phyloP scores from a whole-genome alignment of 2,797 vertebrate species.

The Lagorchestes hirsutus region DNA sequence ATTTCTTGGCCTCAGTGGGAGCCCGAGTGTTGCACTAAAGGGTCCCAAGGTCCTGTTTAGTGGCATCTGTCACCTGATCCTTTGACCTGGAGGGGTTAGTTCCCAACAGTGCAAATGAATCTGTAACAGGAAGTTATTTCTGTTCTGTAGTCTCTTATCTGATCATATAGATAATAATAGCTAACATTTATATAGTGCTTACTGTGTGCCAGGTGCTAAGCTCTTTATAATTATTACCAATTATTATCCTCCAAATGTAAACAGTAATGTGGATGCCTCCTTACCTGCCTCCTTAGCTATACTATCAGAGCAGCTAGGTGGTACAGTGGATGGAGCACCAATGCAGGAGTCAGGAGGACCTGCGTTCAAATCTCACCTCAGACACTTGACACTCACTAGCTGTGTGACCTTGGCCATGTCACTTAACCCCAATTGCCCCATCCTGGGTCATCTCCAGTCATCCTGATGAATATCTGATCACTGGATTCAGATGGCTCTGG shows the following conservation, averaged over 20 bases:
- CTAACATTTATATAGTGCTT: conserved; percentile 10
- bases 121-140: background rate
- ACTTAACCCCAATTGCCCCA: too few species aligned
- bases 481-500: too few species aligned
- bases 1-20: too few species aligned
- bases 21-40: too few species aligned
- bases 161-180: background rate
- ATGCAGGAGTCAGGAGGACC: too few species aligned
- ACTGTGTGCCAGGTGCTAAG: background rate
- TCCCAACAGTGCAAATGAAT: background rate
- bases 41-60: background rate
- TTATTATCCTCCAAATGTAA: background rate
- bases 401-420: too few species aligned
- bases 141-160: background rate
- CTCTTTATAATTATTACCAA: background rate
- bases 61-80: background rate
- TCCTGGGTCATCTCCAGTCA: too few species aligned
- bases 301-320: too few species aligned
- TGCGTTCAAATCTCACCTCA: too few species aligned
- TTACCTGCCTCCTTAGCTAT: background rate
- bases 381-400: too few species aligned
- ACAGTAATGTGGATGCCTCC: background rate
- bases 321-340: too few species aligned
- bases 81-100: background rate
- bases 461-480: too few species aligned